These are phyloP conservation scores for Cygnus olor DNA, from an alignment of 2,797 vertebrate genomes.

Conservation along the genomic window DNA sequence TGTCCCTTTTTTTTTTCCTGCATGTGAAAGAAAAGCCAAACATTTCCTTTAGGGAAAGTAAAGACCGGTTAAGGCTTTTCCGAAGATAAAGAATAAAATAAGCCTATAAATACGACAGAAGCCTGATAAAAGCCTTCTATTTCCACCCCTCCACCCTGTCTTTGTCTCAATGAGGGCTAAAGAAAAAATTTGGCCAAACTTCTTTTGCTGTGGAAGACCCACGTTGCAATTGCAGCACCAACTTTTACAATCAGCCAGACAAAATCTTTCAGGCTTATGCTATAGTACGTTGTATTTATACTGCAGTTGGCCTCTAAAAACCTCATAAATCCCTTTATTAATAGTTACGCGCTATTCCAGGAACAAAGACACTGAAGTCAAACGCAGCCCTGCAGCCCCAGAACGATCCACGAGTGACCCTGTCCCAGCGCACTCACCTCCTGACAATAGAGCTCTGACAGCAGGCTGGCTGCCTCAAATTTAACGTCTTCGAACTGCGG, in stretches of 20 bases:
- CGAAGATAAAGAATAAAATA: neutral
- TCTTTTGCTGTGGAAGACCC: accelerated
- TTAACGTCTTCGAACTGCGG: conserved; percentile 98
- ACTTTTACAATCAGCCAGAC: accelerated
- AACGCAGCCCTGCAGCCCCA: neutral
- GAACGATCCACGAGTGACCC: neutral
- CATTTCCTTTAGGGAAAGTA: neutral
- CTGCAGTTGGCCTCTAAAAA: neutral
- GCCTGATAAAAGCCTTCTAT: neutral
- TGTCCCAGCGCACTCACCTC: conserved; percentile 83
- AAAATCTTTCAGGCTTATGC: accelerated
- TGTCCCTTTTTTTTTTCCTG: accelerated
- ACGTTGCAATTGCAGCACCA: accelerated
- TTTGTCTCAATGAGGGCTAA: accelerated
- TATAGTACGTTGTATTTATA: accelerated
- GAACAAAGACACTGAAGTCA: accelerated
- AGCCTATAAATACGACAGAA: neutral
- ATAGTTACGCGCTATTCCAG: accelerated
- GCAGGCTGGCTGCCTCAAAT: conserved; percentile 97
- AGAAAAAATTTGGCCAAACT: neutral
- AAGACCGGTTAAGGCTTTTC: neutral
- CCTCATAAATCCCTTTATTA: accelerated
- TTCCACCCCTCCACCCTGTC: neutral
- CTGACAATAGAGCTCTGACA: conserved; percentile 97
- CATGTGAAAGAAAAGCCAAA: accelerated